phyloP scores from a whole-genome alignment of 1,140 invertebrate genomes.

The Steinernema khuongi region DNA sequence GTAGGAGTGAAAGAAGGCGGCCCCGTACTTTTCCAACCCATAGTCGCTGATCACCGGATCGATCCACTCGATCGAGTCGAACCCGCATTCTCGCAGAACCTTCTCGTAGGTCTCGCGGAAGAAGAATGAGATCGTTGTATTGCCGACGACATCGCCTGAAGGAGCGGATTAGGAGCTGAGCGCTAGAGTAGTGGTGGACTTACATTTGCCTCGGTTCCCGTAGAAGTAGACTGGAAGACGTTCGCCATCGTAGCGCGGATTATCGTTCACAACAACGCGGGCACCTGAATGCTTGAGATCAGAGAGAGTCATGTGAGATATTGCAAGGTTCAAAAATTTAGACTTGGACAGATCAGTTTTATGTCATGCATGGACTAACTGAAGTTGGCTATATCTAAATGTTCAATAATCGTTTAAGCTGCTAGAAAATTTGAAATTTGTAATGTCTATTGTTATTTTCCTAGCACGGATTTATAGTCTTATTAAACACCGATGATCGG shows the following conservation, averaged over 20 bases:
- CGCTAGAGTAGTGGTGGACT: neutral
- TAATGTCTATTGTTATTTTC: too few relatives aligned
- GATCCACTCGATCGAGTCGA: slow-evolving; percentile 23
- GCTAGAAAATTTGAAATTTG: too few relatives aligned
- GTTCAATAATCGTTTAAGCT: too few relatives aligned
- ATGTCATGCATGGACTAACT: too few relatives aligned
- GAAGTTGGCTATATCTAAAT: too few relatives aligned
- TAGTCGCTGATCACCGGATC: slow-evolving; percentile 15
- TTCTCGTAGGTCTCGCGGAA: slow-evolving; percentile 22
- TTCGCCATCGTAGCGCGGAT: slow-evolving; percentile 22
- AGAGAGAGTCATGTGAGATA: neutral
- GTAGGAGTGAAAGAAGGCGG: slow-evolving; percentile 18
- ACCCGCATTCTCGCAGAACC: slow-evolving; percentile 11
- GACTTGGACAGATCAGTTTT: too few relatives aligned
- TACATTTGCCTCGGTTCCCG: slow-evolving; percentile 8
- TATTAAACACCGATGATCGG: too few relatives aligned
- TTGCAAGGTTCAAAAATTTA: too few relatives aligned
- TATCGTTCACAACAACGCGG: neutral
- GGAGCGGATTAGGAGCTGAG: neutral
- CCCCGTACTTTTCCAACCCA: slow-evolving; percentile 17
- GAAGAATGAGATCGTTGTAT: slow-evolving; percentile 21
- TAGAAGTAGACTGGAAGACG: slow-evolving; percentile 20
- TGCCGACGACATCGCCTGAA: slow-evolving; percentile 17
- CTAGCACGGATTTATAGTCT: too few relatives aligned
- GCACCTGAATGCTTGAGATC: slow-evolving; percentile 9